A percentile compares a stretch with the other conserved stretches of the same genome.
These are phyloP conservation scores for Deilephila porcellus DNA, from an alignment of 2,888 invertebrate genomes.

Conservation along the genomic window DNA sequence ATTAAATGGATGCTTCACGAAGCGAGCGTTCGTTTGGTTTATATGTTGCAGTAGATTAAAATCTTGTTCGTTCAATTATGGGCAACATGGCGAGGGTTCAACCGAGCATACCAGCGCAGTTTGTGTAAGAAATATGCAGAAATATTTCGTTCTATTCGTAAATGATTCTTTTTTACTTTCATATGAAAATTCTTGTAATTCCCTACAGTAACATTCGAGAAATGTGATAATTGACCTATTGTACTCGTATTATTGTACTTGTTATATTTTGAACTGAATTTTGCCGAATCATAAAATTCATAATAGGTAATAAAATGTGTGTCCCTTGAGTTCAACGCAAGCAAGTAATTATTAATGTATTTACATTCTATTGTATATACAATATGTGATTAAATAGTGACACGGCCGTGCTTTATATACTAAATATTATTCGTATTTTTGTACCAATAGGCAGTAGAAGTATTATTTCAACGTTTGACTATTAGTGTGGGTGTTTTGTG, in stretches of 20 bases:
- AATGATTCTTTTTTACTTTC: neutral
- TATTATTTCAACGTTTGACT: neutral
- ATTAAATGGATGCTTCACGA: slow-evolving; percentile 18
- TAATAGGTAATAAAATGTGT: neutral
- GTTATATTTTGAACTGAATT: neutral
- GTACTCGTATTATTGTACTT: neutral
- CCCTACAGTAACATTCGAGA: neutral
- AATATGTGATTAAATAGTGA: neutral
- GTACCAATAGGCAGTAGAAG: neutral
- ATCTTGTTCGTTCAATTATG: slow-evolving; percentile 60
- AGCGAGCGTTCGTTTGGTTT: slow-evolving; percentile 4
- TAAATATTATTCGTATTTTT: neutral
- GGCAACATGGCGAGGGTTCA: slow-evolving; percentile 50
- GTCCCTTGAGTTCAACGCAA: too few relatives aligned
- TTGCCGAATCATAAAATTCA: neutral
- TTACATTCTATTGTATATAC: neutral
- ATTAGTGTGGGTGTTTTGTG: neutral
- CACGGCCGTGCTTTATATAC: neutral
- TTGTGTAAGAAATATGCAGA: slow-evolving; percentile 35
- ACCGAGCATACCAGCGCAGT: slow-evolving; percentile 41
- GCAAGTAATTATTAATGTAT: neutral
- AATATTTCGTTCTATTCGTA: slow-evolving; percentile 16
- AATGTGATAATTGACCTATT: neutral
- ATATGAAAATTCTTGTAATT: neutral
- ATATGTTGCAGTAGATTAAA: slow-evolving; percentile 43